Base-by-base conservation (phyloP, 2,113 vertebrate species). In the Galeopterus variegatus region DNA sequence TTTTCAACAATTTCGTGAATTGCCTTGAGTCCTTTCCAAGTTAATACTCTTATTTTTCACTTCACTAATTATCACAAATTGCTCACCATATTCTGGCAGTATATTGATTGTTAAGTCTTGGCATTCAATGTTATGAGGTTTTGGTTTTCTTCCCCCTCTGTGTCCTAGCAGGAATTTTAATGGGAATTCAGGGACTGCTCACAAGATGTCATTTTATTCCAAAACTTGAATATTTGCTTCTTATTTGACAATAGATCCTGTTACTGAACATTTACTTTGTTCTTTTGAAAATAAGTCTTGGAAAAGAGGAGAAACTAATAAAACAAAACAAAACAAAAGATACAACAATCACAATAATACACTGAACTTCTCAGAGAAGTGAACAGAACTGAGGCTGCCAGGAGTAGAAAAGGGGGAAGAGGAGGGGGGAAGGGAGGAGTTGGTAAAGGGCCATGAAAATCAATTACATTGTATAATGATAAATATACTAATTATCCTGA, bases 211-310 rank as follows among this genome's bases (percentile, higher is more conserved):
- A 73, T 94, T 97, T 96, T 70, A 94, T 7, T 33, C n/a, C 36
- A 72, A 79, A 94, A 91, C 7, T 89, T 91, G 50, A 86, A 72
- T 88, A 92, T 88, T n/a, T 88, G 19, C 48, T 90, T 88, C 11
- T 72, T 80, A 93, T 76, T 85, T 93, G 26, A 75, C 45, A 89
- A 82, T 19, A 45, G 23, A 52, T 56, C 28, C 28, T 73, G 5
- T 90, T 83, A 36, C 19, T 89, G 36, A 97, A 85, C 19, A 77
- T 41, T 90, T 81, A 54, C 18, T 54, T 58, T 77, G 76, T 87
- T n/a, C 14, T 58, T 93, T 69, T 9, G 7, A 67, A 81, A 93
- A 36, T 13, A 84, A 81, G 54, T 31, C 18, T 69, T 50, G 79
- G 33, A 24, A 58, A 89, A 81, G 69, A 75, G 24, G 65, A 94